Base-by-base conservation (phyloP, 1,140 invertebrate genomes). In the Thaumetopoea pityocampa region DNA sequence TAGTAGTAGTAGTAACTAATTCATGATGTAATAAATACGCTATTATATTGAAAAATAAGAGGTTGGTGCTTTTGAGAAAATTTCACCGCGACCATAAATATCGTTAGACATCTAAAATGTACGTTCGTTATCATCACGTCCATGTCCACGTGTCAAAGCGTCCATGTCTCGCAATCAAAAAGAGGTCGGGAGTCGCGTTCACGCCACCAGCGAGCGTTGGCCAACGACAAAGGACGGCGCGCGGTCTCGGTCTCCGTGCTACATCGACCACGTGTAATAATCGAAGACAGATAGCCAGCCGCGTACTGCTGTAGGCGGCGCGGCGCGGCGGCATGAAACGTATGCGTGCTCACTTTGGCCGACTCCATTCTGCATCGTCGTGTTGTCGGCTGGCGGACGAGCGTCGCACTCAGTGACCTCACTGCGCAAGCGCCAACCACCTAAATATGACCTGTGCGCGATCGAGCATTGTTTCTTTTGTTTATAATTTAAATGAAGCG, bases 341-440 rank as follows among this genome's bases (percentile, higher is more conserved):
- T 66, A 67, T 72, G 73, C 73, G 67, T 70, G 71, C 62, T 62
- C 59, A 66, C 55, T 70, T 53, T 47, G 44, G 51, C 51, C 49
- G 52, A 42, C 56, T 56, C 53, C 53, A 43, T 55, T 32, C 22
- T 17, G 29, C 58, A 62, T 64, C 18, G 36, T 32, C 35, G 62
- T 67, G 60, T 66, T 62, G 57, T 53, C 51, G 54, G 27, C 28
- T 32, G 57, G 49, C 38, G 29, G 51, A 50, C 67, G 61, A 66
- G 34, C 71, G 62, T 50, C 70, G 70, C 58, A 63, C 63, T 70
- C 45, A 43, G 59, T 78, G 73, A 78, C 70, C 73, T 78, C 73
- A 74, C 69, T 66, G 57, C 57, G 60, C 61, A 65, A 44, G 57
- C 67, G 57, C 49, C 38, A 44, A 65, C 47, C 64, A 73, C 62